Percentiles rank a stretch among this genome's conserved stretches.
These are phyloP conservation scores for Enteromius treurensis DNA, from an alignment of 2,797 vertebrate genomes.

Conservation along the genomic window DNA sequence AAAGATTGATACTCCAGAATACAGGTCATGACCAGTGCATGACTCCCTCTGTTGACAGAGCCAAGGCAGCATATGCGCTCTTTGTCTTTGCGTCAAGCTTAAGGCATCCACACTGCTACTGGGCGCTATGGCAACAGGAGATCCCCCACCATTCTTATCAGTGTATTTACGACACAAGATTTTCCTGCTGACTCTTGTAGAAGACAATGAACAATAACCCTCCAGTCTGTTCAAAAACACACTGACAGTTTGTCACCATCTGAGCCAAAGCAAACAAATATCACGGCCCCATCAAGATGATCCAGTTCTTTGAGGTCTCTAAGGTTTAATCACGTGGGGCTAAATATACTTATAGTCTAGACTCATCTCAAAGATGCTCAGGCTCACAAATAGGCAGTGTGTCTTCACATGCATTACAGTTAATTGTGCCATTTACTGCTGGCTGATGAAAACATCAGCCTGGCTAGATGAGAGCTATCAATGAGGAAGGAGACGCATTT, in stretches of 20 bases:
- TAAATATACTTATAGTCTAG: slow-evolving; percentile 44
- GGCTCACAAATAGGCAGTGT: slow-evolving; percentile 5
- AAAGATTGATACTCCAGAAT: background rate
- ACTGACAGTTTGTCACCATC: slow-evolving; percentile 16
- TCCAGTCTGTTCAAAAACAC: slow-evolving; percentile 27
- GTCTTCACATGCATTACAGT: background rate
- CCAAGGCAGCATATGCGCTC: slow-evolving; percentile 56
- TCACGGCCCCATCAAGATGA: slow-evolving; percentile 20
- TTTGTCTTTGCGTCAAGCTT: slow-evolving; percentile 40
- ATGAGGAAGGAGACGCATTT: background rate
- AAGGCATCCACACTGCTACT: slow-evolving; percentile 65
- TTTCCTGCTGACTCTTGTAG: slow-evolving; percentile 33
- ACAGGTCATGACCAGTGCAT: background rate
- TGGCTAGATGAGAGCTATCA: slow-evolving; percentile 2
- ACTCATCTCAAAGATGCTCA: slow-evolving; percentile 14
- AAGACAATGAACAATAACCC: slow-evolving; percentile 38
- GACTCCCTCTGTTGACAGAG: slow-evolving; percentile 47
- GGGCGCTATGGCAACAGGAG: slow-evolving; percentile 63
- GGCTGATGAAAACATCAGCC: background rate
- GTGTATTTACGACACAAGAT: slow-evolving; percentile 30
- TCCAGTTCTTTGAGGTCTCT: slow-evolving; percentile 30
- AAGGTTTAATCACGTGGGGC: slow-evolving; percentile 14
- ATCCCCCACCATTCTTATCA: slow-evolving; percentile 37
- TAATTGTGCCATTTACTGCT: slow-evolving; percentile 7
- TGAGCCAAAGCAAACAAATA: slow-evolving; percentile 35